phyloP scores from a whole-genome alignment of 2,888 invertebrate species.

The Phalera bucephala region DNA sequence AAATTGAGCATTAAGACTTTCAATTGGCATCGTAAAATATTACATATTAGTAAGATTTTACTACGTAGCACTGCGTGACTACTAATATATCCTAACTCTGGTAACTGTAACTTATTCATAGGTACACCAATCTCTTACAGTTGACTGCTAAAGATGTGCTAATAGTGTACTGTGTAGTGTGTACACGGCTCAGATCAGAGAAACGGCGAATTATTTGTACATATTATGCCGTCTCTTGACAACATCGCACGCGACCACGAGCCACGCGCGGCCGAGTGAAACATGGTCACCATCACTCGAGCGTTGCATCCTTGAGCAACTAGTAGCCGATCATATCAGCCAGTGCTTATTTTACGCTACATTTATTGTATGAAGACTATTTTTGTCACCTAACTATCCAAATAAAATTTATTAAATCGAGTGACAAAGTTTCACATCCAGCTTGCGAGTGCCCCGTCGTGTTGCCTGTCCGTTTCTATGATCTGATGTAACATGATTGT shows the following conservation, averaged over 20 bases:
- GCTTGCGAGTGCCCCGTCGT: too few relatives aligned
- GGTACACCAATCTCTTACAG: conserved; percentile 57
- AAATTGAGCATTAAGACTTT: conserved; percentile 81
- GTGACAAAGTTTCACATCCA: neutral
- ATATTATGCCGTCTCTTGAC: neutral
- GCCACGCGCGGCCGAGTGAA: neutral
- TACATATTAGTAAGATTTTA: conserved; percentile 59
- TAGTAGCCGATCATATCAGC: too few relatives aligned
- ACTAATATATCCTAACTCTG: conserved; percentile 73
- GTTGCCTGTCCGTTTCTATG: conserved; percentile 24
- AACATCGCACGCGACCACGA: neutral
- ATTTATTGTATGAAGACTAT: neutral
- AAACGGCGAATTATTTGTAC: conserved; percentile 26
- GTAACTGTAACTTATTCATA: conserved; percentile 76
- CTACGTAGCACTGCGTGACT: conserved; percentile 67
- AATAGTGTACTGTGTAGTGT: conserved; percentile 33
- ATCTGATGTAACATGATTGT: conserved; percentile 32
- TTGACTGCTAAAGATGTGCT: conserved; percentile 42
- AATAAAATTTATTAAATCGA: neutral
- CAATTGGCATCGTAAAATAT: conserved; percentile 72
- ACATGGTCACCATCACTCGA: neutral
- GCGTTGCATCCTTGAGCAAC: too few relatives aligned
- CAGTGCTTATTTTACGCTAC: neutral
- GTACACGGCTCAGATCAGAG: conserved; percentile 32
- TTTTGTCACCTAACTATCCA: conserved; percentile 2